Conservation (phyloP, 1,140 invertebrate species). For the Calliphora vicina region DNA sequence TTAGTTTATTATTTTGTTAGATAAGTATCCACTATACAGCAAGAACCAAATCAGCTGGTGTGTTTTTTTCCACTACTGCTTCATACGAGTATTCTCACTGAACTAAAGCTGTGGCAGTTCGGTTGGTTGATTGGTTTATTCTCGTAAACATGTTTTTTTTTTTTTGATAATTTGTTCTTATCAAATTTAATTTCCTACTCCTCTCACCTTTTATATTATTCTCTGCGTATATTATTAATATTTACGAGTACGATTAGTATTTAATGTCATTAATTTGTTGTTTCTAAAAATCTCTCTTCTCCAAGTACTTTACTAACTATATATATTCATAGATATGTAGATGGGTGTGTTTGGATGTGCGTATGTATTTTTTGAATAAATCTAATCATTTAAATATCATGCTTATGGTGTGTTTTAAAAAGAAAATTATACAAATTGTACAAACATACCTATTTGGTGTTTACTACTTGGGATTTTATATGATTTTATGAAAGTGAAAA, state of each 20-base stretch:
- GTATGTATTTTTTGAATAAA: background rate
- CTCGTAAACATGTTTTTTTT: background rate
- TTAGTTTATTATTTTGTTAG: slow-evolving; percentile 16
- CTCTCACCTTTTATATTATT: background rate
- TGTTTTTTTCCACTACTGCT: slow-evolving; percentile 1
- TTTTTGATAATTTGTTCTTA: background rate
- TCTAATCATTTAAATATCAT: background rate
- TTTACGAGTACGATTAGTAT: background rate
- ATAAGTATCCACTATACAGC: background rate
- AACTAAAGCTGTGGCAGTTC: background rate
- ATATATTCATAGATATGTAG: background rate
- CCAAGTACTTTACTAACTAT: no score
- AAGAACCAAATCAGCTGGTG: slow-evolving; percentile 11
- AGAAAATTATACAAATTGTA: background rate
- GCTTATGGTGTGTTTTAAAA: background rate
- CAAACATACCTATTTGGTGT: no score
- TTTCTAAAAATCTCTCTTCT: no score
- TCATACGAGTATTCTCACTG: slow-evolving; percentile 19
- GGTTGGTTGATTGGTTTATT: background rate
- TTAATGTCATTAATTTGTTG: no score
- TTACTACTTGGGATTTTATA: no score
- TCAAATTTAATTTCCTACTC: background rate
- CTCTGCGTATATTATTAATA: background rate
- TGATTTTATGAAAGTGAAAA: no score
- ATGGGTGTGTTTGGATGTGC: background rate